Conservation (phyloP, 2,797 vertebrate genomes). For the Chrysolophus pictus region DNA sequence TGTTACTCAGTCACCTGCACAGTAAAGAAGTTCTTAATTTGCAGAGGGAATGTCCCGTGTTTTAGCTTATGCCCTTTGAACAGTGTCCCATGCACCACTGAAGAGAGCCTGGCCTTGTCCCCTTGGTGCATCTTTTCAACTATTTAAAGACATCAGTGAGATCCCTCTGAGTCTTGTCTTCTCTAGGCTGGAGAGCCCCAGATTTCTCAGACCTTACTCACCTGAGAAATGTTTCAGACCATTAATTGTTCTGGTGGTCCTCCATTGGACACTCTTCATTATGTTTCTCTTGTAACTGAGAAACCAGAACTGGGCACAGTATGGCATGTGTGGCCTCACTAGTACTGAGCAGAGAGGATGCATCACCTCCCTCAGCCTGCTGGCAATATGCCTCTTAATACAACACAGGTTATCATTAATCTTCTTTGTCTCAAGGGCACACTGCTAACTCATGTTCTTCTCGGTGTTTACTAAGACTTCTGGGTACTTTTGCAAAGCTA, state of each 20-base stretch:
- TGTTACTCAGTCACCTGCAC: accelerated
- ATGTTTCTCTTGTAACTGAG: background rate
- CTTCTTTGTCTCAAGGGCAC: background rate
- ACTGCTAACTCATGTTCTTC: background rate
- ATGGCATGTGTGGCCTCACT: too few species aligned
- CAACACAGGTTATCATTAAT: background rate
- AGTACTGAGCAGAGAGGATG: background rate
- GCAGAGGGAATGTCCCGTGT: background rate
- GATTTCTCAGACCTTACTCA: background rate
- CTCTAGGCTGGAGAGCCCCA: background rate
- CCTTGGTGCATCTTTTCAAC: background rate
- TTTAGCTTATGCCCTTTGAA: background rate
- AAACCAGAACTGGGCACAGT: background rate
- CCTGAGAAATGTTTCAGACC: background rate
- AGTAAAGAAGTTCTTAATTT: background rate
- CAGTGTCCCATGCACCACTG: background rate
- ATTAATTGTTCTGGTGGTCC: background rate
- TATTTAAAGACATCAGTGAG: background rate
- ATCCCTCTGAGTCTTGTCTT: background rate
- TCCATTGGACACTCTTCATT: background rate
- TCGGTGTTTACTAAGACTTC: background rate
- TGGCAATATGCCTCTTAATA: background rate
- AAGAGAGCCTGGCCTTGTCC: background rate
- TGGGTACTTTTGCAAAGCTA: background rate
- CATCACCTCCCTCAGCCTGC: background rate